phyloP scores from a whole-genome alignment of 2,113 vertebrate genomes.

The Centrocercus urophasianus region DNA sequence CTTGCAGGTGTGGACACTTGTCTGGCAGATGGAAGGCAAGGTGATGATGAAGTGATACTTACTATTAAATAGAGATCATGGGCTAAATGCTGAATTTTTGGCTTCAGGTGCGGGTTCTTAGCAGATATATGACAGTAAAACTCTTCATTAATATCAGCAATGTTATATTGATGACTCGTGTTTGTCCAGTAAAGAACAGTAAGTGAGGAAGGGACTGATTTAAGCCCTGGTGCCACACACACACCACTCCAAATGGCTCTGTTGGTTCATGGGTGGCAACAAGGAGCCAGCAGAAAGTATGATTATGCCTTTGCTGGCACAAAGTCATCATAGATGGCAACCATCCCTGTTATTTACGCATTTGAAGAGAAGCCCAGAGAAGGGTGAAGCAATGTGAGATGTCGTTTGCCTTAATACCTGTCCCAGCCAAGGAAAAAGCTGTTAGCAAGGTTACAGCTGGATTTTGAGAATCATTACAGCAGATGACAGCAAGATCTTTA shows the following conservation, averaged over 20 bases:
- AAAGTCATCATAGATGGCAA: background rate
- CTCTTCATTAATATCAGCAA: background rate
- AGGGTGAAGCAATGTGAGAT: background rate
- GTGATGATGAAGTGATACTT: background rate
- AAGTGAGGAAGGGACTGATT: background rate
- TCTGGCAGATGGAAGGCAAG: background rate
- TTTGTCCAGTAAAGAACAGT: background rate
- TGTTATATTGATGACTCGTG: background rate
- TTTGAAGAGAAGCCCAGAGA: conserved; percentile 18
- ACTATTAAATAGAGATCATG: background rate
- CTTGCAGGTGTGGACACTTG: background rate
- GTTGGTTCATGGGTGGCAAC: background rate
- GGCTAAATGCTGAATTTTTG: background rate
- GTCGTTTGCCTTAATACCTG: conserved; percentile 3
- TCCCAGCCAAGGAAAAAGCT: conserved; percentile 7
- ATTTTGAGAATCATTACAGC: conserved; percentile 31
- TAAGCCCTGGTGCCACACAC: background rate
- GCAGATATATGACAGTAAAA: background rate
- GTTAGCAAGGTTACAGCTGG: conserved; percentile 27
- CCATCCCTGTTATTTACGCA: background rate
- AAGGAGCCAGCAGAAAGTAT: background rate
- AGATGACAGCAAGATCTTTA: conserved; percentile 48
- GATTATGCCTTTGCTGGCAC: background rate
- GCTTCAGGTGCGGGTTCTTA: background rate
- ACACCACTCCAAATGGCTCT: background rate